These are phyloP conservation scores for Poecilobothrus nobilitatus DNA, from an alignment of 2,888 invertebrate species.

Conservation along the genomic window DNA sequence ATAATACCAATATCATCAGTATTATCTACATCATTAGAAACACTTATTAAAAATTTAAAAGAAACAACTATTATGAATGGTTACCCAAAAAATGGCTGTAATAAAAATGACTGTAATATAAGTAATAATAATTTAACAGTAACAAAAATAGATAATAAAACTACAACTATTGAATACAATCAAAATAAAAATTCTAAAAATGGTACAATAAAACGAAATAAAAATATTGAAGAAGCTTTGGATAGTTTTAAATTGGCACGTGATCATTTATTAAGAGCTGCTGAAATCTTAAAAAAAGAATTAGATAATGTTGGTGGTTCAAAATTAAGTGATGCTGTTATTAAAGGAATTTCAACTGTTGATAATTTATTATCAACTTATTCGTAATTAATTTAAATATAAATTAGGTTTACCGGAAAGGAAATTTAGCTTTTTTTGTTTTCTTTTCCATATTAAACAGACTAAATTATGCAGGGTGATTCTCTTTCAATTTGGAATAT, in stretches of 20 bases:
- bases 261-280: constrained; percentile 30
- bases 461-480: too few relatives aligned
- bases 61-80: neutral
- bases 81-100: neutral
- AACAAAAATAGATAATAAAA: neutral
- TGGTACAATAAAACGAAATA: neutral
- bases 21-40: neutral
- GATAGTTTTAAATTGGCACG: constrained; percentile 27
- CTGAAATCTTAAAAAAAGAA: constrained; percentile 35
- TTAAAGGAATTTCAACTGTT: constrained; percentile 6
- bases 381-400: neutral
- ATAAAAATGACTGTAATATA: neutral
- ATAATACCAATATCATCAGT: neutral
- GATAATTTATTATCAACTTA: neutral
- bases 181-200: neutral
- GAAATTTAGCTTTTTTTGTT: too few relatives aligned
- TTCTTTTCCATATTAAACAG: too few relatives aligned
- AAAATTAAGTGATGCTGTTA: constrained; percentile 32
- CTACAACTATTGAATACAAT: neutral
- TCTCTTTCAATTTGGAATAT: too few relatives aligned
- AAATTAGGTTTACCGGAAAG: too few relatives aligned
- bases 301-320: constrained; percentile 36
- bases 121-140: neutral
- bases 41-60: neutral
- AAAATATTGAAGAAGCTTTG: constrained; percentile 18